phyloP scores from a whole-genome alignment of 92 coral and sea anemone genomes.

The Epizoanthus ramosus region DNA sequence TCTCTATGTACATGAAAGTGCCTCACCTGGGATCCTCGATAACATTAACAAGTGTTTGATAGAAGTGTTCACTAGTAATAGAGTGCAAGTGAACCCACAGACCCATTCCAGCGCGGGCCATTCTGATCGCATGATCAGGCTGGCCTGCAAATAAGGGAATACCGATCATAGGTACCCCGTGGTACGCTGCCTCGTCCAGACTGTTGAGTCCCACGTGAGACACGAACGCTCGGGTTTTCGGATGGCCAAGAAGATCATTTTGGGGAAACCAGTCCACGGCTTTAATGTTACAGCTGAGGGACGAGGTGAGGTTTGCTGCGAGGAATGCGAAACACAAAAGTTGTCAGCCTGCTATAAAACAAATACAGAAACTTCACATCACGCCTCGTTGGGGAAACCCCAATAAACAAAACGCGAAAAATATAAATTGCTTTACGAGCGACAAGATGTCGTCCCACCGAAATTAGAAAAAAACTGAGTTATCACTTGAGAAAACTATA shows the following conservation, averaged over 20 bases:
- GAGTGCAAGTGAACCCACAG: constrained; percentile 23
- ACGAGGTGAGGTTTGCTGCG: constrained; percentile 12
- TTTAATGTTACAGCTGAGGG: constrained; percentile 53
- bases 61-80: constrained; percentile 47
- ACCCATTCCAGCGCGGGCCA: constrained; percentile 54
- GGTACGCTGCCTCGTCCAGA: constrained; percentile 61
- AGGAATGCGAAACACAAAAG: no score
- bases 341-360: no score
- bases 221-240: constrained; percentile 60
- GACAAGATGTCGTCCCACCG: no score
- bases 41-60: background rate
- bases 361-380: no score
- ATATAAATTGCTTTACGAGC: no score
- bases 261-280: constrained; percentile 67
- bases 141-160: constrained; percentile 67
- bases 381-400: no score
- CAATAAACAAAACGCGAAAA: no score
- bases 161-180: constrained; percentile 68
- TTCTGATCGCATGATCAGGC: constrained; percentile 46
- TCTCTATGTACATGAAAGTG: no score
- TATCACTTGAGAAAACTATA: no score
- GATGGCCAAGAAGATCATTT: constrained; percentile 77
- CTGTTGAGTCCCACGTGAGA: constrained; percentile 72
- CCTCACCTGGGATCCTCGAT: constrained; percentile 9
- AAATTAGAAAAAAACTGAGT: no score